Percentiles rank a stretch among this genome's conserved stretches.
These are phyloP conservation scores for Pseudomyrmex gracilis DNA, from an alignment of 1,140 invertebrate species.

Conservation along the genomic window DNA sequence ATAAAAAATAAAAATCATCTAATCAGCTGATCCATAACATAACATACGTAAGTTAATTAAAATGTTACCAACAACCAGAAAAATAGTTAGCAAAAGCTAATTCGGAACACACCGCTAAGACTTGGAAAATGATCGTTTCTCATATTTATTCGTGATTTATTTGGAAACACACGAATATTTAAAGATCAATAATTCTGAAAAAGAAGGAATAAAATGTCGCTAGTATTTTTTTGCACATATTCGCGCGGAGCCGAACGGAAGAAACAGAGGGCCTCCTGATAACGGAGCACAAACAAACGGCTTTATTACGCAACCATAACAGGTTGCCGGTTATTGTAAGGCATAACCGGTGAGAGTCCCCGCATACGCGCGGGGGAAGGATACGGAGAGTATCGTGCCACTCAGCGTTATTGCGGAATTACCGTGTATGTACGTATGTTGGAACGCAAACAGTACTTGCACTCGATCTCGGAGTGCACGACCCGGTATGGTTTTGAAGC, in stretches of 20 bases:
- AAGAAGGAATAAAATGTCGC: neutral
- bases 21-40: too few relatives aligned
- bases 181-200: slow-evolving; percentile 3
- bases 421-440: slow-evolving; percentile 56
- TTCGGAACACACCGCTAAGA: too few relatives aligned
- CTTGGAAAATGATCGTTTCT: too few relatives aligned
- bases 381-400: slow-evolving; percentile 49
- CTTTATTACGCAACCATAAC: slow-evolving; percentile 65
- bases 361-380: neutral
- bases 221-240: neutral
- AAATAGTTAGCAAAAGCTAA: too few relatives aligned
- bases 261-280: neutral
- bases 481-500: slow-evolving; percentile 59
- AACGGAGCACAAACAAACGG: slow-evolving; percentile 36
- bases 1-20: too few relatives aligned
- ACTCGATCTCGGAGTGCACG: slow-evolving; percentile 47
- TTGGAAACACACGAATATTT: neutral
- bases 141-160: too few relatives aligned
- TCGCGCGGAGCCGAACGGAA: neutral
- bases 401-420: slow-evolving; percentile 73
- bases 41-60: too few relatives aligned
- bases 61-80: too few relatives aligned
- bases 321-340: slow-evolving; percentile 69
- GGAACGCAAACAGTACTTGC: slow-evolving; percentile 65
- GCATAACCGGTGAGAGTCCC: neutral